Conservation (phyloP, 2,797 vertebrate species). For the Silurus lanzhouensis region DNA sequence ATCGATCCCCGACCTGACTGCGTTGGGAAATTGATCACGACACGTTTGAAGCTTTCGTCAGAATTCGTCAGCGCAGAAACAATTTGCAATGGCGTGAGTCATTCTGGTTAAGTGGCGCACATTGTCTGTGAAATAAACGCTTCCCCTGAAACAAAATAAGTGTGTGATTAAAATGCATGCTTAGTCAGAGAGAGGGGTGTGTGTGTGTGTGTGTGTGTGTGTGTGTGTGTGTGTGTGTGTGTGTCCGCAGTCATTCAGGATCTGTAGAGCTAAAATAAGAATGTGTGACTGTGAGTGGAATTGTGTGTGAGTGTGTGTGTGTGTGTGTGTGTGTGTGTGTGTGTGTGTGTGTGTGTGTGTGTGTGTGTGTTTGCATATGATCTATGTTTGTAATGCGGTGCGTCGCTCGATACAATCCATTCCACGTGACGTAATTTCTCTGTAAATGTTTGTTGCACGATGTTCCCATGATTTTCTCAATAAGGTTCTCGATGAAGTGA, state of each 20-base stretch:
- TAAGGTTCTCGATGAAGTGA: neutral
- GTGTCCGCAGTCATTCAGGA: constrained; percentile 37
- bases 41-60: constrained; percentile 9
- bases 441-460: neutral
- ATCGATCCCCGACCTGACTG: constrained; percentile 5
- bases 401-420: neutral
- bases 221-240: no score
- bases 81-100: constrained; percentile 35
- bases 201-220: no score
- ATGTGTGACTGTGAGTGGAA: constrained; percentile 24
- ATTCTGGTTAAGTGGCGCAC: constrained; percentile 25
- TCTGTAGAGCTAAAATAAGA: constrained; percentile 39
- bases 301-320: neutral
- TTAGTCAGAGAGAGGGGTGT: constrained; percentile 39
- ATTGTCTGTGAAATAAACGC: constrained; percentile 34
- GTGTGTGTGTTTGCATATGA: constrained; percentile 15
- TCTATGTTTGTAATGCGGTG: constrained; percentile 13
- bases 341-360: constrained; percentile 19
- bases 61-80: constrained; percentile 28
- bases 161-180: constrained; percentile 41
- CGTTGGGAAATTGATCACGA: constrained; percentile 1
- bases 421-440: neutral
- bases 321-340: neutral
- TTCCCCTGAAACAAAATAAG: constrained; percentile 32
- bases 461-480: no score